These are phyloP conservation scores for Grapholita molesta DNA, from an alignment of 1,140 invertebrate genomes.

Conservation along the genomic window DNA sequence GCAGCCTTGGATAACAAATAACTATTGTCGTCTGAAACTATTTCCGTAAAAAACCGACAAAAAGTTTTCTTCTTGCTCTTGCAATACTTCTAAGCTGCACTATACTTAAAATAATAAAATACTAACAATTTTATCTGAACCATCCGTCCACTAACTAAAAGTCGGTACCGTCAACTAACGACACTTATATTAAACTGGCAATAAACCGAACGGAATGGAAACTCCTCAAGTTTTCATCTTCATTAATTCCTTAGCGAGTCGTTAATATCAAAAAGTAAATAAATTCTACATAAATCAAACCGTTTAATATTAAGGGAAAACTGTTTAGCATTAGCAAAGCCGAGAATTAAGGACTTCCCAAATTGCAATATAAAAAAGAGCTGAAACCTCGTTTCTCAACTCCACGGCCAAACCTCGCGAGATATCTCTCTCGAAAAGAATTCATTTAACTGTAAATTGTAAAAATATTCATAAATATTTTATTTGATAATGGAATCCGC, in stretches of 20 bases:
- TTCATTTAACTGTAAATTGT: slow-evolving; percentile 16
- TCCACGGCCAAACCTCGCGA: slow-evolving; percentile 1
- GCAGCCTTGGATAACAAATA: too few species aligned
- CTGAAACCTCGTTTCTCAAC: background rate
- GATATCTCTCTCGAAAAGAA: slow-evolving; percentile 8
- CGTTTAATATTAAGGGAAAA: background rate
- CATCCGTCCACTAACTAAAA: too few species aligned
- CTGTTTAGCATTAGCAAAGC: background rate
- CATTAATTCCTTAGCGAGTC: background rate
- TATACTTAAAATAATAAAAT: too few species aligned
- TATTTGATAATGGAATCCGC: slow-evolving; percentile 16
- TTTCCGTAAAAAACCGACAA: too few species aligned
- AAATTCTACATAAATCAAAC: background rate
- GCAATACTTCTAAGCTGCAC: too few species aligned
- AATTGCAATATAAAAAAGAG: slow-evolving; percentile 1
- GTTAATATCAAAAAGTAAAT: background rate
- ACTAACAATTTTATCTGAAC: too few species aligned
- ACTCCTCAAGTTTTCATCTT: background rate
- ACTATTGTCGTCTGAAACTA: too few species aligned
- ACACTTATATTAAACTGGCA: background rate
- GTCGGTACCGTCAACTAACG: background rate
- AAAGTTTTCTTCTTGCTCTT: too few species aligned
- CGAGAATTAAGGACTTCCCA: background rate
- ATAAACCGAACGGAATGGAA: background rate
- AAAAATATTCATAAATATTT: slow-evolving; percentile 18